phyloP scores from a whole-genome alignment of 2,797 vertebrate species.

The Chaenodraco wilsoni region DNA sequence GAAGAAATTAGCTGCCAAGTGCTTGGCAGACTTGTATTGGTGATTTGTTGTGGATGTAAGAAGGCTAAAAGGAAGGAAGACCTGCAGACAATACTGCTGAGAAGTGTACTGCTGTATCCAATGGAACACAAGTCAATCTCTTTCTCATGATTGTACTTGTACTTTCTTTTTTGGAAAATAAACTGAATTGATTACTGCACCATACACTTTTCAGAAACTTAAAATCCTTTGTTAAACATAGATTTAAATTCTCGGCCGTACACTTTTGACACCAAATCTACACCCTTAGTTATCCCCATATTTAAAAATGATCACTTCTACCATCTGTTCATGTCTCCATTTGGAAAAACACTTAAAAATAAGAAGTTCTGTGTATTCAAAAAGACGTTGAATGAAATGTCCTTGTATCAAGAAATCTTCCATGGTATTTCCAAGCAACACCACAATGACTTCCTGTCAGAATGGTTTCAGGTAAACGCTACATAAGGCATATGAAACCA shows the following conservation, averaged over 20 bases:
- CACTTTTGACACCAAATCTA: too few species aligned
- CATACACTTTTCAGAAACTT: too few species aligned
- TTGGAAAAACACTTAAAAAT: background rate
- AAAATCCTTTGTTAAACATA: too few species aligned
- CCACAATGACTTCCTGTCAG: background rate
- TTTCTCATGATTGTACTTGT: too few species aligned
- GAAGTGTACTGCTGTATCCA: background rate
- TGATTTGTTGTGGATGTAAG: background rate
- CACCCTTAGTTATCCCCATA: too few species aligned
- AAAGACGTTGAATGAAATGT: background rate
- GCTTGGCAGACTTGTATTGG: background rate
- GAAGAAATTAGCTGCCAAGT: background rate
- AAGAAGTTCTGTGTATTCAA: background rate
- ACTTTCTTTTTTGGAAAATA: too few species aligned
- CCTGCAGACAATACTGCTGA: background rate
- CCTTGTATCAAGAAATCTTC: background rate
- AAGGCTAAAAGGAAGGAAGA: background rate
- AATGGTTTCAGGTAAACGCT: constrained; percentile 7
- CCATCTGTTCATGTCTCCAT: background rate
- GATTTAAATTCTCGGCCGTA: too few species aligned
- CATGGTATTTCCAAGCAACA: background rate
- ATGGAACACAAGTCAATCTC: too few species aligned
- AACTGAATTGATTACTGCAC: too few species aligned
- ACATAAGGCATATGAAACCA: constrained; percentile 21
- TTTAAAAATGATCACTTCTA: too few species aligned